Conservation (phyloP, 2,113 vertebrate species). For the Serinus canaria region DNA sequence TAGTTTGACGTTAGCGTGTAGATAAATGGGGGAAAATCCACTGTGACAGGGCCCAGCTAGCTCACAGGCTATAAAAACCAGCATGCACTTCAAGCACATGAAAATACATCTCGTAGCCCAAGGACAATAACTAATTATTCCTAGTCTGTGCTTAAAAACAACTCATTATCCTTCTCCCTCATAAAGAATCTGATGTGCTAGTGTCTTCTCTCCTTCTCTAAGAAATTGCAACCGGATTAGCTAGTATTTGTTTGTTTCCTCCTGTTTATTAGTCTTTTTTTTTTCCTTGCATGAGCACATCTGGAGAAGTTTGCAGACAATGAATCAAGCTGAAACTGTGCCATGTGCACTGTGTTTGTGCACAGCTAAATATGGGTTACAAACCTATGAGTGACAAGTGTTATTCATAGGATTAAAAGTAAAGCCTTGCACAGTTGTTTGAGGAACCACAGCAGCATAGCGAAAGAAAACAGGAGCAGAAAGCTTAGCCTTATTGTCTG, state of each 20-base stretch:
- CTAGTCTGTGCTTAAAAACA: constrained; percentile 39
- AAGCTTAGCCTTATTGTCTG: constrained; percentile 66
- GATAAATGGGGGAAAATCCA: neutral
- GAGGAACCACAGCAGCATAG: constrained; percentile 66
- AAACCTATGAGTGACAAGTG: constrained; percentile 74
- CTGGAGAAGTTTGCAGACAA: constrained; percentile 60
- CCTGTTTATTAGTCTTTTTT: neutral
- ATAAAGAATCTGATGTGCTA: neutral
- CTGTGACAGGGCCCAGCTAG: neutral
- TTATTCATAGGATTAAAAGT: constrained; percentile 78
- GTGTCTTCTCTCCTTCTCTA: neutral
- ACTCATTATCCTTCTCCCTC: neutral
- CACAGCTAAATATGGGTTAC: constrained; percentile 73
- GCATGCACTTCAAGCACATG: neutral
- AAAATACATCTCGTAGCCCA: constrained; percentile 1
- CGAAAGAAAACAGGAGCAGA: constrained; percentile 61
- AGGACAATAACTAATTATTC: constrained; percentile 27
- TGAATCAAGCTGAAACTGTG: constrained; percentile 69
- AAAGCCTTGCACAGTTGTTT: constrained; percentile 69
- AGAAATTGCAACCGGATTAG: neutral
- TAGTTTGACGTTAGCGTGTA: neutral
- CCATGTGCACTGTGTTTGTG: constrained; percentile 1
- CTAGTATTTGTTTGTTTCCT: constrained; percentile 24
- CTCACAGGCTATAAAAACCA: constrained; percentile 22
- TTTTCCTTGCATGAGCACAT: neutral